Evolutionary conservation across 2,797 vertebrate genomes (phyloP).

Genomic region (Paratrypauchen microcephalus): DNA sequence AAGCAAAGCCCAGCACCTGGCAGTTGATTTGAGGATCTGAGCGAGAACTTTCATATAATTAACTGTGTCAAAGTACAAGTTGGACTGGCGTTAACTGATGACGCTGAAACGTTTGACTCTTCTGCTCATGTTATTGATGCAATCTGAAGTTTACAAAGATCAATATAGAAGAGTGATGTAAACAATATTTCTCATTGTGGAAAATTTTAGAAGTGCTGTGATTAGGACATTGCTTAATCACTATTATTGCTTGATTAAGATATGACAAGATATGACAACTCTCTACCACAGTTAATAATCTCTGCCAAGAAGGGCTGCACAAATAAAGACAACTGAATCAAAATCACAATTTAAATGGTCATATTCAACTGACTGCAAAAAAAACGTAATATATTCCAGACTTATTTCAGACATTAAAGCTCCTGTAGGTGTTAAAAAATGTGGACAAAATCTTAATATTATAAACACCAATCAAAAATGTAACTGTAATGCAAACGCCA

Average conservation of each 20-base stretch:
- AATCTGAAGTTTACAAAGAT: conserved; percentile 1
- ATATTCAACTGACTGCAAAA: no score
- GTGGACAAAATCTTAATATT: not conserved
- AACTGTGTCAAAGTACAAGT: conserved; percentile 27
- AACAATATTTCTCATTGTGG: conserved; percentile 5
- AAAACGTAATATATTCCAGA: not conserved
- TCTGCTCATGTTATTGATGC: conserved; percentile 32
- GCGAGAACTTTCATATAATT: conserved; percentile 39
- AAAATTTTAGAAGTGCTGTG: not conserved
- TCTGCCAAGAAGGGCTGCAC: not conserved
- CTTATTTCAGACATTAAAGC: not conserved
- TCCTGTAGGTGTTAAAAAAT: not conserved
- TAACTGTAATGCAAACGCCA: not conserved
- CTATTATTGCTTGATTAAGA: not conserved
- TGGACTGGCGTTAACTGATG: conserved; percentile 22
- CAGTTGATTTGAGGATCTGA: conserved; percentile 30
- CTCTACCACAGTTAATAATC: not conserved
- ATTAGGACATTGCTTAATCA: not conserved
- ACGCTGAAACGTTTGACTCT: conserved; percentile 18
- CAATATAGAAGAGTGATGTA: not conserved
- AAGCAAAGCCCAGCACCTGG: conserved; percentile 21
- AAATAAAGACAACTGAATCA: not conserved
- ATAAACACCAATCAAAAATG: no score
- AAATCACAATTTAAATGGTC: no score
- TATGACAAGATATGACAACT: not conserved